Evolutionary conservation across 35 echinoderm and acorn worm genomes (phyloP).

Genomic region (Ptychodera flava): DNA sequence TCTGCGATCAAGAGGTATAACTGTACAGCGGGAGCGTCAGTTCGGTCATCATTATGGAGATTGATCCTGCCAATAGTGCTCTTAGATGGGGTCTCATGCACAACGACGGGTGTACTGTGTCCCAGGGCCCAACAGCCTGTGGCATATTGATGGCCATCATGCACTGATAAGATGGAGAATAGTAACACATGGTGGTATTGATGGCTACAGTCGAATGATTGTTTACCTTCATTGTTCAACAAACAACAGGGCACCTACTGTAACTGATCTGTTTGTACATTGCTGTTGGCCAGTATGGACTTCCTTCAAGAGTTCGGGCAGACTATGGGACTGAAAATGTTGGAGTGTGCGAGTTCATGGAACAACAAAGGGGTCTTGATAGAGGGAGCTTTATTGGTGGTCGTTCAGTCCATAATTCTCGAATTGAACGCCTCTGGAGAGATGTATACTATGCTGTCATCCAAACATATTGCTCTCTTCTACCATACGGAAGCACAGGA

Average conservation of each 20-base stretch:
- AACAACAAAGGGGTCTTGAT: constrained; percentile 4
- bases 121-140: constrained; percentile 48
- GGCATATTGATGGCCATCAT: constrained; percentile 75
- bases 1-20: constrained; percentile 17
- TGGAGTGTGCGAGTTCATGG: constrained; percentile 38
- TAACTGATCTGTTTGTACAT: constrained; percentile 5
- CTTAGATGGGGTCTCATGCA: constrained; percentile 2
- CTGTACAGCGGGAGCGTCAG: not conserved
- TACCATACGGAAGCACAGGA: constrained; percentile 14
- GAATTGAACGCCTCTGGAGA: constrained; percentile 38
- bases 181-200: constrained; percentile 40
- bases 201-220: constrained; percentile 22
- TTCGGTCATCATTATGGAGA: not conserved
- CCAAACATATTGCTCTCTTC: constrained; percentile 53
- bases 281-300: constrained; percentile 14
- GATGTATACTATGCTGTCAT: constrained; percentile 44
- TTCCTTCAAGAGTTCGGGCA: constrained; percentile 24
- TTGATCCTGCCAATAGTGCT: constrained; percentile 23
- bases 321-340: constrained; percentile 42
- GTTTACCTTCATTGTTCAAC: too few relatives aligned
- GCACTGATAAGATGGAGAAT: constrained; percentile 60
- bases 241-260: constrained; percentile 33
- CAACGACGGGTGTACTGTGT: constrained; percentile 50
- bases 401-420: constrained; percentile 38
- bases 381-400: constrained; percentile 28